Percentiles rank a stretch among this genome's conserved stretches.
Conservation (phyloP, 2,888 invertebrate species). For the Therioaphis trifolii region DNA sequence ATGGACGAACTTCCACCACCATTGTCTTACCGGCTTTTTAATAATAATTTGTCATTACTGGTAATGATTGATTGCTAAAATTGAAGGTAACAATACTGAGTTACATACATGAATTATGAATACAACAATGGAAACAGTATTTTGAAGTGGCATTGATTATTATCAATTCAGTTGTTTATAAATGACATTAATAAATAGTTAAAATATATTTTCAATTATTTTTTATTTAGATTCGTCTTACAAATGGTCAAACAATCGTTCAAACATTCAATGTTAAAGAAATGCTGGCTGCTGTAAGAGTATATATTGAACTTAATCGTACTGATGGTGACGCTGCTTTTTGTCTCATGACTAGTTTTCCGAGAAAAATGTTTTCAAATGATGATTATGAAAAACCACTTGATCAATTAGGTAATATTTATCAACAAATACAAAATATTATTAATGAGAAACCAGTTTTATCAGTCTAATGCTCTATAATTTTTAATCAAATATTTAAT, state of each 20-base stretch:
- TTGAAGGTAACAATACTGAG: too few species aligned
- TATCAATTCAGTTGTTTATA: too few species aligned
- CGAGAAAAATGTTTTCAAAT: constrained; percentile 84
- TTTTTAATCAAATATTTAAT: not conserved
- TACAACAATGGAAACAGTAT: too few species aligned
- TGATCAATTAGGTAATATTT: constrained; percentile 78
- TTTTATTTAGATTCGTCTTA: constrained; percentile 76
- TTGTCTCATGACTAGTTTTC: constrained; percentile 91
- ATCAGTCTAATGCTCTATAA: not conserved
- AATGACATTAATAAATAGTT: too few species aligned
- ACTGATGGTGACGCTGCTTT: constrained; percentile 78
- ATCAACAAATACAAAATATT: constrained; percentile 10
- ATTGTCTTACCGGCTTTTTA: too few species aligned
- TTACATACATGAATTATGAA: too few species aligned
- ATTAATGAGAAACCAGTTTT: too few species aligned
- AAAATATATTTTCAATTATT: not conserved
- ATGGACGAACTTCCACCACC: too few species aligned
- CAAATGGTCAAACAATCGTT: constrained; percentile 79
- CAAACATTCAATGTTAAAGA: constrained; percentile 88
- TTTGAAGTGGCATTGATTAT: too few species aligned
- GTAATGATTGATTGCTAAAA: too few species aligned
- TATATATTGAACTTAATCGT: constrained; percentile 88
- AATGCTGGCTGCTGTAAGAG: constrained; percentile 87
- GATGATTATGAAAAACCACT: constrained; percentile 92
- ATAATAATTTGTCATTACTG: too few species aligned